phyloP scores from a whole-genome alignment of 2,888 invertebrate species.

The Lasioglossum malachurum region DNA sequence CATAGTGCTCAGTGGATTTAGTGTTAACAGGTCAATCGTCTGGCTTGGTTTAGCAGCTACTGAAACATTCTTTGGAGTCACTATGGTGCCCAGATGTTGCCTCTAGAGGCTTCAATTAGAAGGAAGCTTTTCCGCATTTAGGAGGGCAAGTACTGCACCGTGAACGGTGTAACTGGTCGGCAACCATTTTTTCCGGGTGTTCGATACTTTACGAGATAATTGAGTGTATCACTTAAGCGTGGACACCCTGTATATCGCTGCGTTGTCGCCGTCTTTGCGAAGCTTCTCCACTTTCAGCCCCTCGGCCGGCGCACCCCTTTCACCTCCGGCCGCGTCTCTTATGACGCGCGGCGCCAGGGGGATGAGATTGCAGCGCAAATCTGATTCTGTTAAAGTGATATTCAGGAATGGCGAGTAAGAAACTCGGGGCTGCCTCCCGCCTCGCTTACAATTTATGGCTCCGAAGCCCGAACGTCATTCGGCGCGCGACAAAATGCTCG shows the following conservation, averaged over 20 bases:
- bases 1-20: too few relatives aligned
- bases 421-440: constrained; percentile 7
- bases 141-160: not conserved
- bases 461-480: constrained; percentile 37
- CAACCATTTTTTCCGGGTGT: not conserved
- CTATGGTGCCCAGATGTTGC: not conserved
- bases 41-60: not conserved
- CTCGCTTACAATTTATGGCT: constrained; percentile 40
- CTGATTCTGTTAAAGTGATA: constrained; percentile 51
- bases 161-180: not conserved
- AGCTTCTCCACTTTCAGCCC: constrained; percentile 30
- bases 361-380: constrained; percentile 53
- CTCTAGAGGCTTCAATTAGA: not conserved
- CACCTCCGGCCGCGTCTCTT: constrained; percentile 15
- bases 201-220: constrained; percentile 7
- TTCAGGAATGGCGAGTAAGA: constrained; percentile 43
- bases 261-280: constrained; percentile 20
- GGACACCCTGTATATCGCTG: constrained; percentile 10
- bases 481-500: constrained; percentile 29
- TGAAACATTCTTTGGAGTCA: not conserved
- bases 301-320: constrained; percentile 20
- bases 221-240: constrained; percentile 12
- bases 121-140: not conserved
- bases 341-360: constrained; percentile 27
- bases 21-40: too few relatives aligned